phyloP scores from a whole-genome alignment of 2,888 invertebrate genomes.

The Linnaemya vulpina region DNA sequence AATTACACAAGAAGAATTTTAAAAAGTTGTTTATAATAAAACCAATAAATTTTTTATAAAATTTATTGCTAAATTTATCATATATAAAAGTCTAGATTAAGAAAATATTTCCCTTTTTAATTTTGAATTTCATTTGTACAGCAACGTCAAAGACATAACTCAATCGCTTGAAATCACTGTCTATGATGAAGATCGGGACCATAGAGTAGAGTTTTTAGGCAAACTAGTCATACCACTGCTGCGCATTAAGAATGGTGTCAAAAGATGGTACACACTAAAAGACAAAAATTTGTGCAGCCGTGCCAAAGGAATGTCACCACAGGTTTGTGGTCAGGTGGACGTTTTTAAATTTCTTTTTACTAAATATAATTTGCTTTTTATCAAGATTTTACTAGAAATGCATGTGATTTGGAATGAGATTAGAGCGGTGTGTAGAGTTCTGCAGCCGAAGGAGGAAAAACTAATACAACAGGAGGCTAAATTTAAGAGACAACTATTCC shows the following conservation, averaged over 20 bases:
- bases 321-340: constrained; percentile 79
- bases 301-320: constrained; percentile 96
- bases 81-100: no score
- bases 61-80: no score
- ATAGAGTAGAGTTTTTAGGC: constrained; percentile 98
- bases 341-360: background rate
- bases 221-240: constrained; percentile 94
- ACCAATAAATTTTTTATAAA: no score
- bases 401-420: constrained; percentile 96
- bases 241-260: constrained; percentile 93
- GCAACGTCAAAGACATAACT: constrained; percentile 97
- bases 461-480: constrained; percentile 97
- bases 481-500: constrained; percentile 97
- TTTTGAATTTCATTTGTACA: constrained; percentile 78
- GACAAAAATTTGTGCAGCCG: constrained; percentile 95
- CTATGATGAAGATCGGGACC: constrained; percentile 98
- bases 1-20: no score
- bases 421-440: constrained; percentile 93
- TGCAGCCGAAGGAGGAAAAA: constrained; percentile 98
- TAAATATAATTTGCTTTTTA: background rate
- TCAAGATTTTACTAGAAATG: constrained; percentile 93
- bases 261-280: constrained; percentile 97
- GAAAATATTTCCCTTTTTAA: no score
- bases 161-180: constrained; percentile 97
- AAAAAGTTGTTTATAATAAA: no score